phyloP scores from a whole-genome alignment of 2,888 invertebrate genomes.

The Brachylomia viminalis region DNA sequence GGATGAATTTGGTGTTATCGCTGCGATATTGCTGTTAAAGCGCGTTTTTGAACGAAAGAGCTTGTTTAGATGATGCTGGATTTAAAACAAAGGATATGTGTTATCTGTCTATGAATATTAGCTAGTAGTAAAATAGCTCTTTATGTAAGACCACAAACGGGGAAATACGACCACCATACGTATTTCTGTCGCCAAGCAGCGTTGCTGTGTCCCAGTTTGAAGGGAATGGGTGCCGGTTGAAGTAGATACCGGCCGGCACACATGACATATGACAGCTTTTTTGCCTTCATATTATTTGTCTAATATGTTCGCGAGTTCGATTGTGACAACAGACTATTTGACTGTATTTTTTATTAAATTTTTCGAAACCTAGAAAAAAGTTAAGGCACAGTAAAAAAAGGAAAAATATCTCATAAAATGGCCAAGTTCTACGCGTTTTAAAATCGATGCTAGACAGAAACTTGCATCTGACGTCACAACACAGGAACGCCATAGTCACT shows the following conservation, averaged over 20 bases:
- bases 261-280: neutral
- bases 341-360: too few species aligned
- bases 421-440: too few species aligned
- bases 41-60: neutral
- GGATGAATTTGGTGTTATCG: slow-evolving; percentile 16
- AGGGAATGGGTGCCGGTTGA: fast-evolving
- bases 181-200: neutral
- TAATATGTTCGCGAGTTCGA: neutral
- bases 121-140: neutral
- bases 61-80: neutral
- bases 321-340: neutral
- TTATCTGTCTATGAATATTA: neutral
- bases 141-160: neutral
- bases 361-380: too few species aligned
- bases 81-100: neutral
- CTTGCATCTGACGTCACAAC: too few species aligned
- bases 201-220: neutral
- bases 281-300: neutral
- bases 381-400: too few species aligned
- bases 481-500: too few species aligned
- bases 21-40: neutral
- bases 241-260: too few species aligned
- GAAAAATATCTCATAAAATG: too few species aligned
- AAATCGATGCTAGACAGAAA: too few species aligned
- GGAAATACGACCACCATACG: neutral